phyloP scores from a whole-genome alignment of 53 echinoderm and acorn worm genomes.

The Arbacia lixula region DNA sequence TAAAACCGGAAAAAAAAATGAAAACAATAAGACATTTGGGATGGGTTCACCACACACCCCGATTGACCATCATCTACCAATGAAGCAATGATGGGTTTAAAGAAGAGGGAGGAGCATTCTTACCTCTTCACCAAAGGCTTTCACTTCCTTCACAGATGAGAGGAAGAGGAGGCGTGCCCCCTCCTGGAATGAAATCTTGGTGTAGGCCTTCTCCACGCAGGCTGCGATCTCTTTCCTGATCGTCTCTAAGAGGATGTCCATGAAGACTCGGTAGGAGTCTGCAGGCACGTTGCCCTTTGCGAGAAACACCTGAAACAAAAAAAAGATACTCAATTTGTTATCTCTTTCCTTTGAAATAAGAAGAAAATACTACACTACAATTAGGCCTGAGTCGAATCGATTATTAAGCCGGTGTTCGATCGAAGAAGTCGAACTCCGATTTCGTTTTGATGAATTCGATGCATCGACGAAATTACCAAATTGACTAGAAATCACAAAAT shows the following conservation, averaged over 20 bases:
- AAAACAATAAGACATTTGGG: background rate
- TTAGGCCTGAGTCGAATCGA: no score
- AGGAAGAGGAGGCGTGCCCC: conserved; percentile 90
- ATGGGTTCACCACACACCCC: background rate
- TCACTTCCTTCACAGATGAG: conserved; percentile 67
- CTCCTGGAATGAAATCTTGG: conserved; percentile 84
- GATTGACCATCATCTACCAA: background rate
- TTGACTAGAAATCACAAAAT: no score
- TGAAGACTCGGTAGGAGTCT: conserved; percentile 95
- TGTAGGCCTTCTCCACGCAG: conserved; percentile 95
- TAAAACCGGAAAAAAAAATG: background rate
- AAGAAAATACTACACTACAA: no score
- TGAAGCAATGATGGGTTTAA: background rate
- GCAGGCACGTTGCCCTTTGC: conserved; percentile 99
- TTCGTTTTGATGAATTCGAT: no score
- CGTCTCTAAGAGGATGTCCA: conserved; percentile 91
- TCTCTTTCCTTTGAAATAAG: no score
- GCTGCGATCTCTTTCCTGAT: conserved; percentile 93
- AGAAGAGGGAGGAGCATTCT: conserved; percentile 1
- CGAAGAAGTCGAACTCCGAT: no score
- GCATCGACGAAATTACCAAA: no score
- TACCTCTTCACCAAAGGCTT: conserved; percentile 81
- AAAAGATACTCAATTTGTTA: no score
- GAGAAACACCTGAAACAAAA: conserved; percentile 81
- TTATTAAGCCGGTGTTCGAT: no score